Conservation (phyloP, 2,113 vertebrate genomes). For the Scartelaos histophorus region DNA sequence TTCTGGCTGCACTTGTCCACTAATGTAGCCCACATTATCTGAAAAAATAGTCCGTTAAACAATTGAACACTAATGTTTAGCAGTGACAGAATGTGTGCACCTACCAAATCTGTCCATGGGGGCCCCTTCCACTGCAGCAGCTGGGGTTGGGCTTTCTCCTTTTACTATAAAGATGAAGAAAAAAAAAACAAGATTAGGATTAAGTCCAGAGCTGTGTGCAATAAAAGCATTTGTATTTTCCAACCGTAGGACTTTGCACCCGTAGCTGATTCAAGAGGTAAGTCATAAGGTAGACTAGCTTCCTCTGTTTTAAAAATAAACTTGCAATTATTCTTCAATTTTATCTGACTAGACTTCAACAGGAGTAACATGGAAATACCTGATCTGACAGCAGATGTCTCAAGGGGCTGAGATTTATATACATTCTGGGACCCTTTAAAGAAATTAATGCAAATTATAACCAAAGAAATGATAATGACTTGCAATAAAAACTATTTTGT, state of each 20-base stretch:
- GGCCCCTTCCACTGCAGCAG: slow-evolving; percentile 29
- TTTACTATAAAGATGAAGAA: slow-evolving; percentile 35
- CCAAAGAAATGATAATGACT: background rate
- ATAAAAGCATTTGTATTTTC: background rate
- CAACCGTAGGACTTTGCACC: slow-evolving; percentile 40
- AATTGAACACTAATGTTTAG: background rate
- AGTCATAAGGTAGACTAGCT: slow-evolving; percentile 50
- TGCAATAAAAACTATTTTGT: background rate
- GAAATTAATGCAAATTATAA: background rate
- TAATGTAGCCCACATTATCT: slow-evolving; percentile 67
- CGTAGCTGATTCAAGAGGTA: slow-evolving; percentile 50
- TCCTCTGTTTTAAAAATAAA: slow-evolving; percentile 31
- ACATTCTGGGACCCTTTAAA: slow-evolving; percentile 47
- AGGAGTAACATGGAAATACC: slow-evolving; percentile 27
- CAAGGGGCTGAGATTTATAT: slow-evolving; percentile 48
- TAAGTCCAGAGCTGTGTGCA: background rate
- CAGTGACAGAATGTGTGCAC: slow-evolving; percentile 8
- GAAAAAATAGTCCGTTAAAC: slow-evolving; percentile 13
- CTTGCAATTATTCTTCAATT: background rate
- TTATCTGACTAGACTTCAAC: background rate
- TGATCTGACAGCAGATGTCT: slow-evolving; percentile 48
- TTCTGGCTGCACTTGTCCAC: slow-evolving; percentile 68
- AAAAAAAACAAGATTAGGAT: background rate
- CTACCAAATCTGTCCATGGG: slow-evolving; percentile 43
- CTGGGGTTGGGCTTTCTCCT: slow-evolving; percentile 34